Percentiles rank a stretch among this genome's conserved stretches.
Conservation (phyloP, 2,113 vertebrate genomes). For the Limnothrissa miodon region DNA sequence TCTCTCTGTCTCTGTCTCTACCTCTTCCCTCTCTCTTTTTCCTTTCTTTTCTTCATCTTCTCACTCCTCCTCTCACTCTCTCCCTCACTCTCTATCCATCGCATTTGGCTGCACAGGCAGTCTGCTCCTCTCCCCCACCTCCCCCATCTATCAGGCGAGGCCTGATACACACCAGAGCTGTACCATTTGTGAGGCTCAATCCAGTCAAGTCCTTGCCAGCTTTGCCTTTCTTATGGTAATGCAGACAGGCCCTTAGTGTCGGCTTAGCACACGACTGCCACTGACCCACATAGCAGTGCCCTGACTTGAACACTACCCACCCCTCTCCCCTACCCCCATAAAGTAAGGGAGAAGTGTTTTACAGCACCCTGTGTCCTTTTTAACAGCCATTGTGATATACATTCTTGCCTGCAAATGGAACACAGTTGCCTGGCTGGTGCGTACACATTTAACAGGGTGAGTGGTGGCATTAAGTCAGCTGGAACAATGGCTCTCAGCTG, state of each 20-base stretch:
- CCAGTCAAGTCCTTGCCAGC: conserved; percentile 24
- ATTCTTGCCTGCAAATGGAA: conserved; percentile 25
- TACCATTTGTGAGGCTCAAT: conserved; percentile 7
- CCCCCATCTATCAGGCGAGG: not conserved
- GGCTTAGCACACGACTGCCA: conserved; percentile 20
- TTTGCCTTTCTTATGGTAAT: conserved; percentile 32
- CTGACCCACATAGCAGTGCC: conserved; percentile 33
- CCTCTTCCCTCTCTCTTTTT: not conserved
- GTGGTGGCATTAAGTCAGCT: conserved; percentile 53
- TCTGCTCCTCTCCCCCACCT: not conserved
- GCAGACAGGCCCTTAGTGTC: conserved; percentile 15
- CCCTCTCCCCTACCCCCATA: conserved; percentile 11
- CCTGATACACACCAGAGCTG: conserved; percentile 26
- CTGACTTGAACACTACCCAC: conserved; percentile 6
- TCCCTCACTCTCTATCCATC: not conserved
- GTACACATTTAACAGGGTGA: conserved; percentile 32
- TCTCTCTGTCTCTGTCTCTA: conserved; percentile 15
- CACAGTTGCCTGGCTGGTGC: not conserved
- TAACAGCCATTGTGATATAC: conserved; percentile 45
- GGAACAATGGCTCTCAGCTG: conserved; percentile 51
- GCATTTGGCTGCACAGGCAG: not conserved
- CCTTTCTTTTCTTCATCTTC: not conserved
- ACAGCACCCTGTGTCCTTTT: conserved; percentile 34
- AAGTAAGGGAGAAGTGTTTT: not conserved
- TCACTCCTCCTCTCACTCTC: conserved; percentile 18